Base-by-base conservation (phyloP, 64 coral and sea anemone species). In the Acropora yongei region DNA sequence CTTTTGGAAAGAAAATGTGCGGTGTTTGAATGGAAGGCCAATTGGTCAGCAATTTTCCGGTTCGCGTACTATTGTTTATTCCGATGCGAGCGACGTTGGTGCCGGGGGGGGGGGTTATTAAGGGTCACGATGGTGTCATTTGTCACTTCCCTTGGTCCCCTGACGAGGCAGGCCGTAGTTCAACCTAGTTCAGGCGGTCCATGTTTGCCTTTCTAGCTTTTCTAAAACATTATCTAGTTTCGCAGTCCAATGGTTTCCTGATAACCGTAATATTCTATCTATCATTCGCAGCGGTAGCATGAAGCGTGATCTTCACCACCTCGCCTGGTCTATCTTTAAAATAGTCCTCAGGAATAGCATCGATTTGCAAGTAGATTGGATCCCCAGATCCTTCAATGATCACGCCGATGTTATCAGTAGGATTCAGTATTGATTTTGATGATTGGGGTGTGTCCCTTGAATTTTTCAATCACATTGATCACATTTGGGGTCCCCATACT, bases 401-500 rank as follows among this genome's bases (percentile, higher is more conserved):
- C 68, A 72, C 2, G 68, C 68, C 2, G 68, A 72, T 30, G 86
- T 41, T 13, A 75, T 75, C 40, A 75, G 76, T 69, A 76, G 88
- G n/a, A 88, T 88, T 57, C 30, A 30, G 30, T 30, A 60, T 14
- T 30, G 86, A 88, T 76, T 49, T 66, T 13, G 83, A 93, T 72
- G 78, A 93, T 44, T 93, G 86, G 46, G 46, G 47, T n/a, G 43
- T 77, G 44, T 57, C 39, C 8, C 44, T 49, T 47, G 14, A 44
- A 8, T 67, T 50, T 44, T 87, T 87, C 14, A 42, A 71, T 46
- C 3, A 55, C 2, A 17, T 87, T n/a, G 68, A 75, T 78, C 13
- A 2, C 53, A 74, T 78, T 18, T 89, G 87, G 74, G 75, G 87
- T 17, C 75, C 87, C 4, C 60, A 80, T 44, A 68, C 76, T 69